A percentile compares a stretch with the other conserved stretches of the same genome.
phyloP scores from a whole-genome alignment of 2,113 vertebrate genomes.

The Butastur rufipennis region DNA sequence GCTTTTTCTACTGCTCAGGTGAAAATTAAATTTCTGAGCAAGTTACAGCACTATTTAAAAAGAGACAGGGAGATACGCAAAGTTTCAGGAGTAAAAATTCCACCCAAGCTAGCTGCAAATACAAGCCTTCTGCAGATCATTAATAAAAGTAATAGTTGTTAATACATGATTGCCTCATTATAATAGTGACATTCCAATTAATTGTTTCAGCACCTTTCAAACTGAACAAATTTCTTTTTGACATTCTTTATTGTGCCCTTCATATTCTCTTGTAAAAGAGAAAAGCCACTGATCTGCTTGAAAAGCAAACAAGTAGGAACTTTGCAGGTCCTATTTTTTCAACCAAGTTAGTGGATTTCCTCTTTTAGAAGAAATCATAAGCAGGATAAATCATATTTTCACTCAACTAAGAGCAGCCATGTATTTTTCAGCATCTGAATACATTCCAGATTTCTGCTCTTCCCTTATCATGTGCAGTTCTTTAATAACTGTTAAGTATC shows the following conservation, averaged over 20 bases:
- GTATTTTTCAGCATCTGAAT: neutral
- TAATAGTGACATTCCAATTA: conserved; percentile 55
- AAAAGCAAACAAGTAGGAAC: neutral
- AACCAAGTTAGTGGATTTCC: neutral
- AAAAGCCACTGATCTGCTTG: neutral
- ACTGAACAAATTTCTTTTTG: conserved; percentile 38
- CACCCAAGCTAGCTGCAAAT: conserved; percentile 12
- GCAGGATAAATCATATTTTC: neutral
- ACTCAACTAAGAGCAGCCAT: neutral
- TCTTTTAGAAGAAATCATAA: neutral
- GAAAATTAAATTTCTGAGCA: conserved; percentile 64
- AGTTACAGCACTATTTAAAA: conserved; percentile 49
- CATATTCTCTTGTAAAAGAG: neutral
- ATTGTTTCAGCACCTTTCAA: conserved; percentile 54
- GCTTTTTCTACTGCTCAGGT: conserved; percentile 34
- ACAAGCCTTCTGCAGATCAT: conserved; percentile 53
- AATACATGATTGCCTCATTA: conserved; percentile 67
- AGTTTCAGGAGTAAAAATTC: conserved; percentile 19
- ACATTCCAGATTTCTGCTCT: neutral
- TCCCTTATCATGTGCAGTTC: neutral
- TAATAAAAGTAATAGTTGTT: conserved; percentile 63
- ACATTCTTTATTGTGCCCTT: conserved; percentile 6
- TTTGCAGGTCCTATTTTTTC: neutral
- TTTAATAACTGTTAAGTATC: neutral
- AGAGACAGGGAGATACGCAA: conserved; percentile 21